These are phyloP conservation scores for Bombus superbus DNA, from an alignment of 1,140 invertebrate genomes.

Conservation along the genomic window DNA sequence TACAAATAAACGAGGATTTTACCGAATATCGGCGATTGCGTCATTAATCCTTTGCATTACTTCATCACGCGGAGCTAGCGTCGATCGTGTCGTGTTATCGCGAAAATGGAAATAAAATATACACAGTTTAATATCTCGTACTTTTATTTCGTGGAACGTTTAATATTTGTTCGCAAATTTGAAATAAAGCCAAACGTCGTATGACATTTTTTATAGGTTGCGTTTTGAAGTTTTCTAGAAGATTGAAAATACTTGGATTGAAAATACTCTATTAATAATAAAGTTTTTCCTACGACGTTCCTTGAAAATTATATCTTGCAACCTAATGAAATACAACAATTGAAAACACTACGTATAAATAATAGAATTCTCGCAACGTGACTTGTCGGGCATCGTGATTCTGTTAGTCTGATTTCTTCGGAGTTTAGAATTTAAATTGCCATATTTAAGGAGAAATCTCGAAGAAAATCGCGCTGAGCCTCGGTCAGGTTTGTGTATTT, in stretches of 20 bases:
- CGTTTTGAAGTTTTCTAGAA: neutral
- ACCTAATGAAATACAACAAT: neutral
- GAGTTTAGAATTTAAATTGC: neutral
- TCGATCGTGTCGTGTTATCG: neutral
- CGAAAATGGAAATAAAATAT: neutral
- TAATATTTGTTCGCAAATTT: neutral
- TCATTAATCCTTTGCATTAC: neutral
- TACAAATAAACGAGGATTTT: neutral
- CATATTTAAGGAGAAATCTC: neutral
- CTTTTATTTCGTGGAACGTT: neutral
- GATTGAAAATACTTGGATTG: neutral
- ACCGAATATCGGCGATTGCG: neutral
- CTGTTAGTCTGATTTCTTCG: no score
- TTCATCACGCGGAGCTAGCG: neutral
- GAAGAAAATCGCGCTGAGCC: neutral
- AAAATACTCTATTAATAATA: neutral
- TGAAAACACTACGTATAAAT: neutral
- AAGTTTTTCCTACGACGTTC: neutral
- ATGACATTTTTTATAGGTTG: no score
- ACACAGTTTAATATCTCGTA: neutral
- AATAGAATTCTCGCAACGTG: neutral
- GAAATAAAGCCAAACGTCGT: neutral
- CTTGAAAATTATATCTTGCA: neutral
- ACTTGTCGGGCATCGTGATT: neutral
- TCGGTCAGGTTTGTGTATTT: slow-evolving; percentile 22